Evolutionary conservation across 2,888 invertebrate species (phyloP), one percentile per base, ranked within the genome.

Genomic region (Macroteleia sp.): DNA sequence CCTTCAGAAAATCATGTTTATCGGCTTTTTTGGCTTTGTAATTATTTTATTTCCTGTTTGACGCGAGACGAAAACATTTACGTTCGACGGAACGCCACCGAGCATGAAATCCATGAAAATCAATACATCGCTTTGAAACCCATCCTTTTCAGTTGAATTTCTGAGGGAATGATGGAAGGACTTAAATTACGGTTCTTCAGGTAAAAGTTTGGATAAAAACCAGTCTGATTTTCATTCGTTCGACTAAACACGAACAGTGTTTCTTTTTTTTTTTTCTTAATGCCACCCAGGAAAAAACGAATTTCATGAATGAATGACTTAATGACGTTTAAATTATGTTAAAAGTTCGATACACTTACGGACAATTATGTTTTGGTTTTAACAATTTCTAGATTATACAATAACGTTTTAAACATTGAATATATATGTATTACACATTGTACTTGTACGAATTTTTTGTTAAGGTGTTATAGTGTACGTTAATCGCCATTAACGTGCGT

Each of bases 151-250:
- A 48, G 28, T 1, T 0, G 39, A 12, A 48, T 36, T 48, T 62
- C 48, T 32, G 28, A 28, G 28, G 48, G 48, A 36, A 62, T 48
- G 46, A 62, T 39, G 62, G 14, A 62, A 25, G 34, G 20, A 48
- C 48, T 39, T 32, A 48, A 48, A 62, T 62, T 62, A 39, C 48
- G 48, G 34, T 48, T 39, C 16, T 59, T 59, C 59, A 59, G 16
- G 44, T 34, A 34, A 59, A 46, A 59, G 30, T 59, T 59, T 59
- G 20, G 34, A 46, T 59, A 34, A 59, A 46, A n/a, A 46, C 59
- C 17, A 44, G 32, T 34, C 34, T 22, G 20, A 46, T 59, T 59
- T 59, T 41, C 19, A 17, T 12, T 52, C 28, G 41, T 28, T 56
- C 56, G 54, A 25, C 19, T 16, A 14, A 36, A 56, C 28, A 17